These are phyloP conservation scores for Macrosoma leucophasiata DNA, from an alignment of 2,888 invertebrate genomes.

Conservation along the genomic window DNA sequence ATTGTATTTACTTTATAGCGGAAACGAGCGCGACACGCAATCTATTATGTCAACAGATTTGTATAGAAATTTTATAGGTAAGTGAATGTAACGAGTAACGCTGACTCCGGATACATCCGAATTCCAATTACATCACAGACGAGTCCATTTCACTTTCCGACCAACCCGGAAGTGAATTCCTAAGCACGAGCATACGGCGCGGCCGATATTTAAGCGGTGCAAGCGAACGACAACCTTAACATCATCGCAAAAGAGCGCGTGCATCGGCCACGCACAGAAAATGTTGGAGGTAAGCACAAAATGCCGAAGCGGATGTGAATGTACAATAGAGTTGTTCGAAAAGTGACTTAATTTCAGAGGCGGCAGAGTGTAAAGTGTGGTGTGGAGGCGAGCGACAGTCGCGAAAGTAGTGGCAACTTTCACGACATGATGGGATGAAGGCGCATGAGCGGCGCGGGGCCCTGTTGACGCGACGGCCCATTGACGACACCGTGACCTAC, in stretches of 20 bases:
- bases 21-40: constrained; percentile 38
- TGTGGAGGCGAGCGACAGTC: constrained; percentile 47
- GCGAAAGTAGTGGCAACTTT: constrained; percentile 75
- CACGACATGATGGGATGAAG: constrained; percentile 67
- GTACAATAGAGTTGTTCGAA: constrained; percentile 48
- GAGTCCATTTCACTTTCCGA: constrained; percentile 76
- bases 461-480: constrained; percentile 65
- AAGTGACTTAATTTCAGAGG: constrained; percentile 59
- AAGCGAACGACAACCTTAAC: constrained; percentile 44
- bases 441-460: constrained; percentile 61
- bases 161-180: constrained; percentile 76
- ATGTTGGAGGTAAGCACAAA: constrained; percentile 58
- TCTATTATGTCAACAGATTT: constrained; percentile 68
- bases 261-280: constrained; percentile 37
- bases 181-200: constrained; percentile 72
- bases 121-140: constrained; percentile 76
- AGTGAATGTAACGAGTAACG: constrained; percentile 70
- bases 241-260: constrained; percentile 37
- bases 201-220: constrained; percentile 47
- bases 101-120: constrained; percentile 74
- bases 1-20: constrained; percentile 23
- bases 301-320: constrained; percentile 71
- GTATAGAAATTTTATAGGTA: constrained; percentile 68
- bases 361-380: constrained; percentile 59
- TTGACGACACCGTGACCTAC: constrained; percentile 75